Base-by-base conservation (phyloP, 2,797 vertebrate genomes). In the Erethizon dorsatum region DNA sequence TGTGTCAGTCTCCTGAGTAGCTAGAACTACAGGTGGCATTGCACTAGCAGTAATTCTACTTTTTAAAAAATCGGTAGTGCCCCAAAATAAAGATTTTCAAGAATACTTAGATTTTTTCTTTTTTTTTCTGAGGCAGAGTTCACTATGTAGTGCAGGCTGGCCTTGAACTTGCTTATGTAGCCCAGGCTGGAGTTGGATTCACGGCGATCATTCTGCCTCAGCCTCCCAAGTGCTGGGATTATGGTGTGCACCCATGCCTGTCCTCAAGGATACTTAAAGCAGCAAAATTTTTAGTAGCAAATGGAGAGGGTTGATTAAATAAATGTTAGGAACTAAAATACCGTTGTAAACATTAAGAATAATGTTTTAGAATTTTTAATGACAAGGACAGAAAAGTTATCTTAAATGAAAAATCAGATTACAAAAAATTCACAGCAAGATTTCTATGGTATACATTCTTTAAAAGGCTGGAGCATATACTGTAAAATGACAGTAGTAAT, bases 301-400 rank as follows among this genome's bases (percentile, higher is more conserved):
- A 94, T 82, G 63, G n/a, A 82, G 37, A 69, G 4, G 41, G 90
- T 61, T 88, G 89, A 94, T 91, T 94, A 85, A 88, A 85, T 91
- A 87, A 91, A 83, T 86, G 33, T 77, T 89, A 86, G 90, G 54
- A 93, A 82, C 79, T 77, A 93, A 94, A 94, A 97, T 86, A 87
- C 24, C 80, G 69, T 50, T 82, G 57, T 10, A 84, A 94, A 96
- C n/a, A 88, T 86, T 87, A 91, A 90, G 71, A 90, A 89, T 93
- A 86, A 92, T 79, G 69, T 73, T 93, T 97, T 94, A 75, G 71
- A 94, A 90, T 87, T 93, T 96, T 92, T 96, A 90, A 89, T 71
- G 84, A 84, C 80, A 84, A 93, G 86, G 45, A 73, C 71, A 45
- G 90, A 83, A 95, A 71, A 56, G 87, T 26, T 41, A 59, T 83